Percentiles rank a stretch among this genome's conserved stretches.
Conservation (phyloP, 2,113 vertebrate species). For the Nothocercus julius region DNA sequence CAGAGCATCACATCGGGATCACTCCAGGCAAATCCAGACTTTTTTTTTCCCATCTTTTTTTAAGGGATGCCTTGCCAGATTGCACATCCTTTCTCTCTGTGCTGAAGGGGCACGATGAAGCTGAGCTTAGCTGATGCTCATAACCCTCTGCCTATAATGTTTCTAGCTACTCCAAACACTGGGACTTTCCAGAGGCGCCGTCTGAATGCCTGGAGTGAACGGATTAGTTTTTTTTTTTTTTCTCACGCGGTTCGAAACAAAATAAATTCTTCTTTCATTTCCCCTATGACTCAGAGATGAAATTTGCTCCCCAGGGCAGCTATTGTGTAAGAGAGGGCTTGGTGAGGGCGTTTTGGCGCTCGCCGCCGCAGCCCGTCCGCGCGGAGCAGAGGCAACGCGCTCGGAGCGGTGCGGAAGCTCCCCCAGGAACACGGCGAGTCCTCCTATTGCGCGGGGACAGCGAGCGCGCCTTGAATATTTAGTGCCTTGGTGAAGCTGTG, state of each 20-base stretch:
- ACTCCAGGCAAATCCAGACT: too few species aligned
- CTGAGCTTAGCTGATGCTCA: not conserved
- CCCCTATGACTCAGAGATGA: constrained; percentile 51
- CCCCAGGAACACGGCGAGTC: accelerated
- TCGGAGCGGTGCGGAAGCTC: not conserved
- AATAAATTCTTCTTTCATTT: constrained; percentile 32
- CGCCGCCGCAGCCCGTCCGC: not conserved
- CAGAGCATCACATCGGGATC: too few species aligned
- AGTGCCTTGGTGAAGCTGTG: not conserved
- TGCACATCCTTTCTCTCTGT: not conserved
- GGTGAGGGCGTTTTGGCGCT: not conserved
- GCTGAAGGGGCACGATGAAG: not conserved
- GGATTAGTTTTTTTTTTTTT: not conserved
- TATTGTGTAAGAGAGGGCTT: not conserved
- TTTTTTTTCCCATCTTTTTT: not conserved
- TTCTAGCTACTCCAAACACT: not conserved
- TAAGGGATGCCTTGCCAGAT: not conserved
- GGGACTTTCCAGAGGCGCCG: not conserved
- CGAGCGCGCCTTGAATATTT: not conserved
- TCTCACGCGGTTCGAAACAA: not conserved
- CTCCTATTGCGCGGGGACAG: accelerated
- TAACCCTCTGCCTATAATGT: not conserved
- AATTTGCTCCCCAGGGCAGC: not conserved
- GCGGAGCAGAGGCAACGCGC: accelerated
- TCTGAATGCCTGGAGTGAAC: accelerated